phyloP scores from a whole-genome alignment of 1,140 invertebrate species.

The Calephelis nemesis region DNA sequence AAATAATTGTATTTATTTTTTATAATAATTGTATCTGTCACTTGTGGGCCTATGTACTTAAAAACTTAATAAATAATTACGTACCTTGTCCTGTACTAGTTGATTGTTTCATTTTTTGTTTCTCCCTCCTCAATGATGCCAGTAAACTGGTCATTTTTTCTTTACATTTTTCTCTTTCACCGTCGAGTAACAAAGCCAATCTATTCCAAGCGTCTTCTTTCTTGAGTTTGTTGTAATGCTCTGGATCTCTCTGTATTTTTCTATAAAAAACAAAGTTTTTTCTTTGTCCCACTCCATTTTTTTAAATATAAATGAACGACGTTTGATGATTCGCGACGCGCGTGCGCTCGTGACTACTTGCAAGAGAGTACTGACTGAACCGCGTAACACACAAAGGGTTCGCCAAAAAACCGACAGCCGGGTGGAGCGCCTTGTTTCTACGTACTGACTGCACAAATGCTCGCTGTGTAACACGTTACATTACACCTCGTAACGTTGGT shows the following conservation, averaged over 20 bases:
- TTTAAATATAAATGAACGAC: constrained; percentile 27
- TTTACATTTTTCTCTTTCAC: constrained; percentile 20
- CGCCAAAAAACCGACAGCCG: too few relatives aligned
- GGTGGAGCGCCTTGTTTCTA: too few relatives aligned
- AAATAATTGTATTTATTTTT: too few relatives aligned
- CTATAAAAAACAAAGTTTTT: constrained; percentile 30
- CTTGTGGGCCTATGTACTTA: not conserved
- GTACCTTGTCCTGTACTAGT: constrained; percentile 26
- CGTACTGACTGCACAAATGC: too few relatives aligned
- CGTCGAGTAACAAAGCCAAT: constrained; percentile 33
- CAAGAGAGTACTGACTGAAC: constrained; percentile 30
- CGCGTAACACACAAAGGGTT: constrained; percentile 35
- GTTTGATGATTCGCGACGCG: constrained; percentile 25
- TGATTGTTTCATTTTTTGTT: constrained; percentile 27
- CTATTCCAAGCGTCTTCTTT: constrained; percentile 32
- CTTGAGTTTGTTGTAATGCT: constrained; percentile 33
- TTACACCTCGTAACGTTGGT: too few relatives aligned
- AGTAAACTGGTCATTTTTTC: constrained; percentile 26
- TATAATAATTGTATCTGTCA: constrained; percentile 3
- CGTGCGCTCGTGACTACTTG: constrained; percentile 27
- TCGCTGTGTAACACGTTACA: too few relatives aligned
- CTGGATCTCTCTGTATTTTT: constrained; percentile 28
- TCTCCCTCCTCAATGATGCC: constrained; percentile 30
- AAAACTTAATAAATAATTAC: not conserved
- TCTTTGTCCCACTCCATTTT: constrained; percentile 31